Percentiles rank a stretch among this genome's conserved stretches.
Conservation (phyloP, 2,888 invertebrate species). For the Lasioglossum leucozonium region DNA sequence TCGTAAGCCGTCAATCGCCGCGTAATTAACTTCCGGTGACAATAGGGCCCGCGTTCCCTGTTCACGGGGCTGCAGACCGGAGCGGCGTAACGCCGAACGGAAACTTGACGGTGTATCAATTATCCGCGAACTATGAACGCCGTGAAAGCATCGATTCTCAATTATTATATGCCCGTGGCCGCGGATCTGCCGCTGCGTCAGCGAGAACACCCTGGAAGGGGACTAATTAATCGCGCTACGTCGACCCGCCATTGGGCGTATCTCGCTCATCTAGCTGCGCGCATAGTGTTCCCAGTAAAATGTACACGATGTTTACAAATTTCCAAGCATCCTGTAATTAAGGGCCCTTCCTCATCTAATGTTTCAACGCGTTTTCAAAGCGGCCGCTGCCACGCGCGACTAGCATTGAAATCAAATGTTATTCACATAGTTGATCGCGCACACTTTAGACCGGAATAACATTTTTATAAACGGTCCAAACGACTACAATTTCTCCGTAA, state of each 20-base stretch:
- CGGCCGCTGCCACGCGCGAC: background rate
- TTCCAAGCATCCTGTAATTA: background rate
- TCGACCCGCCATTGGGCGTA: conserved; percentile 15
- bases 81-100: conserved; percentile 31
- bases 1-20: conserved; percentile 33
- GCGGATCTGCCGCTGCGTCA: conserved; percentile 58
- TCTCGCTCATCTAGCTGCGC: conserved; percentile 18
- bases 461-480: no score
- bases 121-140: conserved; percentile 53
- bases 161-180: conserved; percentile 63
- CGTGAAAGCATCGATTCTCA: conserved; percentile 60
- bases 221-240: conserved; percentile 62
- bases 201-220: conserved; percentile 29
- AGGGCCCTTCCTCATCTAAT: background rate
- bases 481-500: no score
- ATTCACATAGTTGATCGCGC: no score
- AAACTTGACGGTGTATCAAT: conserved; percentile 69
- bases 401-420: no score
- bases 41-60: conserved; percentile 43
- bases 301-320: conserved; percentile 20
- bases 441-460: no score
- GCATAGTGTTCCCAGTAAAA: background rate
- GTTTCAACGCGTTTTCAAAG: background rate
- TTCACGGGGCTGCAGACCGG: conserved; percentile 26
- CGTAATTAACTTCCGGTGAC: conserved; percentile 53